A percentile compares a stretch with the other conserved stretches of the same genome.
Evolutionary conservation across 2,888 invertebrate genomes (phyloP).

Genomic region (Cheiracanthium punctorium): DNA sequence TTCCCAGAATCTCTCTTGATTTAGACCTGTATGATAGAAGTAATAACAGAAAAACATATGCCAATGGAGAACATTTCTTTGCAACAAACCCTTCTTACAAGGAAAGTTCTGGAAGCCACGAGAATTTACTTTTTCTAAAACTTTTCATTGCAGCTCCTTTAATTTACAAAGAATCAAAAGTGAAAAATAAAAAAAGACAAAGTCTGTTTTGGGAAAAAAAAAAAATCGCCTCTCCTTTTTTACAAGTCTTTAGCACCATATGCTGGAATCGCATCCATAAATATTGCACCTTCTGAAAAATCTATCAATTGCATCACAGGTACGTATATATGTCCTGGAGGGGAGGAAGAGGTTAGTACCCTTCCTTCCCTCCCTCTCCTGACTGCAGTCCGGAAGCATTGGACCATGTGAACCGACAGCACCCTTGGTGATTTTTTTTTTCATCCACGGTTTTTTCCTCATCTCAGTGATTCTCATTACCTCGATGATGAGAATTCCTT

Average conservation of each 20-base stretch:
- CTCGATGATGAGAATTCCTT: constrained; percentile 39
- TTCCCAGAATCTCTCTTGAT: too few relatives aligned
- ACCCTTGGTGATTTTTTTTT: constrained; percentile 3
- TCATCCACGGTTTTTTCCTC: constrained; percentile 24
- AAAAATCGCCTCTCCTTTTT: not conserved
- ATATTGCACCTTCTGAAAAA: constrained; percentile 4
- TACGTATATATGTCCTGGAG: not conserved
- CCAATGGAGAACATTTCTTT: too few relatives aligned
- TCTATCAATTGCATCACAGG: not conserved
- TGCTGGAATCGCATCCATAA: constrained; percentile 22
- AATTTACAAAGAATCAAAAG: too few relatives aligned
- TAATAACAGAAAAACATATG: too few relatives aligned
- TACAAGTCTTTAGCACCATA: not conserved
- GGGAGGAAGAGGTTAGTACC: not conserved
- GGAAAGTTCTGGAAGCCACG: too few relatives aligned
- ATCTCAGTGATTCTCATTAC: constrained; percentile 64
- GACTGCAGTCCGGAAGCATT: constrained; percentile 3
- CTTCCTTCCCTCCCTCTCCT: not conserved
- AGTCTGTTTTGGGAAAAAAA: too few relatives aligned
- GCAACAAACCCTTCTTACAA: too few relatives aligned
- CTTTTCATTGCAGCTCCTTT: too few relatives aligned
- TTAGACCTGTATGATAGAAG: too few relatives aligned
- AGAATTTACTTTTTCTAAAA: too few relatives aligned
- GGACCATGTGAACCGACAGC: constrained; percentile 22
- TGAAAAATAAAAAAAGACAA: not conserved